Evolutionary conservation across 2,888 invertebrate species (phyloP), one percentile per base, ranked within the genome.

Genomic region (Belgica antarctica): DNA sequence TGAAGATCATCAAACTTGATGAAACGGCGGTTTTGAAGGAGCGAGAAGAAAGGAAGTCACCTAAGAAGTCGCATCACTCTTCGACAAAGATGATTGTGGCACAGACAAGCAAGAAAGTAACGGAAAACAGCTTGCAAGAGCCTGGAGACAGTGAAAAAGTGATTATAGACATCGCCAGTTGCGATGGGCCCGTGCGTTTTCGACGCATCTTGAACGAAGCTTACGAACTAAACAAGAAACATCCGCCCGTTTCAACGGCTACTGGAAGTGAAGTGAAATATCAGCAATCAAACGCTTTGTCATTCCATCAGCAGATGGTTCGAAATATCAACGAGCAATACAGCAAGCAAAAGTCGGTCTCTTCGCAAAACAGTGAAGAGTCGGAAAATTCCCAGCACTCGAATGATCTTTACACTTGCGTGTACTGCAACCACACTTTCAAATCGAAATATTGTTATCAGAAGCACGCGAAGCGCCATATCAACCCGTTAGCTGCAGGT

Each of bases 171-270:
- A 85, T 94, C n/a, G 94, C 94, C 0, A 92, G 90, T 72, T 94
- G 94, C 79, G 94, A 94, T 78, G 94, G 94, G 0, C 94, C 94
- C 0, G 93, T 94, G 0, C 84, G 89, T 25, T 90, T 94, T 80
- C 90, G 91, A 74, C 84, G 94, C 1, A 92, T 94, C 1, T 81
- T 92, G 1, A 94, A 94, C 81, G 87, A 86, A 63, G 90, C 92
- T 71, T 94, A 92, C 81, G 86, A 80, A 1, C 77, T 78, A 36
- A 70, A 70, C 12, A 59, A 41, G 57, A 57, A 59, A 17, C 17
- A 34, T 17, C 22, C 19, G 2, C 36, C 71, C 71, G 15, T 71
- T 75, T 77, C 72, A 73, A 73, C 69, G 70, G 70, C 63, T 70
- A n/a, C 71, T 25, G 62, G 70, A 25, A 71, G 57, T 22, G 68